Evolutionary conservation across 1,140 invertebrate species (phyloP), one percentile per base, ranked within the genome.

Genomic region (Pachyrhynchus sulphureomaculatus): DNA sequence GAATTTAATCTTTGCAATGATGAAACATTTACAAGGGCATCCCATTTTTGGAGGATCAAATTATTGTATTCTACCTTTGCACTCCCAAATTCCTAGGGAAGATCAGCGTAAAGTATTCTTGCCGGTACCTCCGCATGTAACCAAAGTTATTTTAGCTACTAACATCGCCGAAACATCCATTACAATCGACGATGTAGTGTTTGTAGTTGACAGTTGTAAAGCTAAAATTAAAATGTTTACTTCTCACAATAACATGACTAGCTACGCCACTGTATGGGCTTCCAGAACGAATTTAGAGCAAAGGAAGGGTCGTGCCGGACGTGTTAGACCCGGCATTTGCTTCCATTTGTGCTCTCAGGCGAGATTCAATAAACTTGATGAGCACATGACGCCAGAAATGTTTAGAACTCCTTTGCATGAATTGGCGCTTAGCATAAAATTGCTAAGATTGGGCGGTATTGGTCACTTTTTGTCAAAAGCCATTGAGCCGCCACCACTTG

Each of bases 121-220:
- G 32, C 82, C 86, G 0, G 90, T 92, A 3, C 86, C 90, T 0
- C 72, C 80, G 0, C 79, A 82, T 36, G 81, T 90, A 1, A 90
- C 87, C 1, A 93, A 93, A 75, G 83, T 95, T 34, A 95, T 96
- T 68, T 72, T 96, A 10, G 88, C 93, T 1, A 96, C 93, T 0
- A 95, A 95, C 72, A 94, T 96, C 68, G 93, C 93, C 0, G 93
- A 96, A 80, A 93, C 92, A 0, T 95, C 94, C 5, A 95, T 98
- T 45, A 98, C 95, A 4, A 98, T 98, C 64, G 91, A 98, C 73
- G 95, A 98, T 75, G 90, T 98, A 5, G 95, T 98, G 1, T 97
- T 90, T 76, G 95, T 98, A 0, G 91, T 98, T 68, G 95, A 98
- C 76, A 90, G 89, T 32, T 95, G 95, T 73, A 96, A 96, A 78